Conservation (phyloP, 2,888 invertebrate genomes). For the Ichneumoninae sp. region DNA sequence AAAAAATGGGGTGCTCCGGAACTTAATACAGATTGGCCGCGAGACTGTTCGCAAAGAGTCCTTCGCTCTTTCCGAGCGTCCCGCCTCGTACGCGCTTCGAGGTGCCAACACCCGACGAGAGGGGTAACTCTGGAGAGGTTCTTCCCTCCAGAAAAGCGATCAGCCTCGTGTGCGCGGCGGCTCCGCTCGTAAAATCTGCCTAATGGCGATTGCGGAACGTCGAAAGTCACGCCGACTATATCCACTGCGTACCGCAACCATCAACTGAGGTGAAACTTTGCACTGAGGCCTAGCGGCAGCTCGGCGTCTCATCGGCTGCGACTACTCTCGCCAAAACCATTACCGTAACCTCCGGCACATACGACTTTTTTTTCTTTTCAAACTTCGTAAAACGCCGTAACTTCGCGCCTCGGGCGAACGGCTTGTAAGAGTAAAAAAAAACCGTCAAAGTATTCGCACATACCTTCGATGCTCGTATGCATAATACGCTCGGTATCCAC, state of each 20-base stretch:
- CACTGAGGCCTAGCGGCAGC: conserved; percentile 21
- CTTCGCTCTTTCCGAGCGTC: conserved; percentile 4
- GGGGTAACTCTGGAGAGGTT: background rate
- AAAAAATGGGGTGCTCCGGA: conserved; percentile 1
- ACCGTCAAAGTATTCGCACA: conserved; percentile 25
- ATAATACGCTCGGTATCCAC: conserved; percentile 10
- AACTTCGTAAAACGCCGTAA: conserved; percentile 31
- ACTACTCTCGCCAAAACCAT: conserved; percentile 24
- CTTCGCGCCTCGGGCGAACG: conserved; percentile 3
- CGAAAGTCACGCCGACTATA: conserved; percentile 24
- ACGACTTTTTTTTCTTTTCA: conserved; percentile 9
- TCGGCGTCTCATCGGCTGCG: conserved; percentile 7
- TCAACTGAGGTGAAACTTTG: conserved; percentile 30
- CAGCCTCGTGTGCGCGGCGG: conserved; percentile 27
- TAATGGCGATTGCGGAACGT: conserved; percentile 39
- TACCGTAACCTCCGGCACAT: conserved; percentile 28
- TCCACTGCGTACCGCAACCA: conserved; percentile 17
- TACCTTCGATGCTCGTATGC: conserved; percentile 32
- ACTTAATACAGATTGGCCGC: background rate
- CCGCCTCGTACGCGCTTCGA: background rate
- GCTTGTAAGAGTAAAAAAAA: background rate
- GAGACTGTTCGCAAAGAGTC: conserved; percentile 15
- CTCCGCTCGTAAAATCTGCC: conserved; percentile 39
- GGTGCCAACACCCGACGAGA: conserved; percentile 24
- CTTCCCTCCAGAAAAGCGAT: conserved; percentile 34